Conservation (phyloP, 1,140 invertebrate species). For the Kradibia gibbosae region DNA sequence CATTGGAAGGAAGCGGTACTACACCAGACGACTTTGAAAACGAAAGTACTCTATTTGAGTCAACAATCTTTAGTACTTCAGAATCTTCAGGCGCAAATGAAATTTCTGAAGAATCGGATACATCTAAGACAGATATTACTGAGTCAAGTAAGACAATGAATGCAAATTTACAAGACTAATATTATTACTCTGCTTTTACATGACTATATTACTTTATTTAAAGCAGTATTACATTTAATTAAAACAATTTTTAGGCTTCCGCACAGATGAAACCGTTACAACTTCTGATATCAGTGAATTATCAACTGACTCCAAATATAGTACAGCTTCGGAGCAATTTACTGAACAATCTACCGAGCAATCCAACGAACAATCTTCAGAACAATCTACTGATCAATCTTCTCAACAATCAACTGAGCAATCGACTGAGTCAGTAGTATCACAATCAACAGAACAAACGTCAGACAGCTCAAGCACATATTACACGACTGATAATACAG, state of each 20-base stretch:
- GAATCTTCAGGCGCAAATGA: constrained; percentile 37
- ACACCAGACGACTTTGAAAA: constrained; percentile 53
- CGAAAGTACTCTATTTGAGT: constrained; percentile 35
- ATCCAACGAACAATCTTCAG: neutral
- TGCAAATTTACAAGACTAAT: neutral
- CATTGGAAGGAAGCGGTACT: constrained; percentile 64
- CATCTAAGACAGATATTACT: constrained; percentile 40
- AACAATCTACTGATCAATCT: neutral
- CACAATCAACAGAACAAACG: constrained; percentile 7
- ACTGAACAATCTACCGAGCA: constrained; percentile 32
- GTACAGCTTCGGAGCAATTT: neutral
- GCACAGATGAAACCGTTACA: constrained; percentile 43
- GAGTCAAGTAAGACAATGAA: constrained; percentile 22
- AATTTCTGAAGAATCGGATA: constrained; percentile 36
- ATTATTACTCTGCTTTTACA: neutral
- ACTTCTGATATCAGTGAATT: constrained; percentile 42
- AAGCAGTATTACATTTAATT: neutral
- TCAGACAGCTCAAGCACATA: constrained; percentile 14
- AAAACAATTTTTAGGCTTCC: neutral
- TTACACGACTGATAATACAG: constrained; percentile 26
- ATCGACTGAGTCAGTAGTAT: neutral
- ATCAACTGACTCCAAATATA: neutral
- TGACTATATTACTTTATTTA: neutral
- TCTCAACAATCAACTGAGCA: constrained; percentile 7
- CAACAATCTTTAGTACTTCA: constrained; percentile 28